phyloP scores from a whole-genome alignment of 2,888 invertebrate genomes.

The Antheraea yamamai region DNA sequence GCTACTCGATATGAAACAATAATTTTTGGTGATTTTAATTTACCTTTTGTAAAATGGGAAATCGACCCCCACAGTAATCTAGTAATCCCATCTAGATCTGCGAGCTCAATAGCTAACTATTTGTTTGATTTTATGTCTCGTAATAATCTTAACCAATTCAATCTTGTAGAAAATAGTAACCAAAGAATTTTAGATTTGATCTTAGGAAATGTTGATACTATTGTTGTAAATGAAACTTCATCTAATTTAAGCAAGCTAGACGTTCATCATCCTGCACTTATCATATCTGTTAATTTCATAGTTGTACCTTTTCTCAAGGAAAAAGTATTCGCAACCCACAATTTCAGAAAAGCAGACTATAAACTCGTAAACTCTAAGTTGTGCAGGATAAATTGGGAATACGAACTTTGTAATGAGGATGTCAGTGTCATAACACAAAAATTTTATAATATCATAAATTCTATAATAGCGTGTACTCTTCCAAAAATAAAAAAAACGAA shows the following conservation, averaged over 20 bases:
- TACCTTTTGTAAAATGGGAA: not conserved
- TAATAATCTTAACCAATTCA: conserved; percentile 5
- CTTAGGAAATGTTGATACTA: not conserved
- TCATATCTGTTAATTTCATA: too few relatives aligned
- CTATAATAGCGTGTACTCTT: not conserved
- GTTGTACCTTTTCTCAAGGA: too few relatives aligned
- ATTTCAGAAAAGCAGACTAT: too few relatives aligned
- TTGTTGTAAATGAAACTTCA: not conserved
- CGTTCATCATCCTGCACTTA: too few relatives aligned
- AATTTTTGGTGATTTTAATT: conserved; percentile 3
- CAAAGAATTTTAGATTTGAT: not conserved
- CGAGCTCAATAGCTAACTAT: not conserved
- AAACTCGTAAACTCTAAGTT: too few relatives aligned
- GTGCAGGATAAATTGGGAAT: too few relatives aligned
- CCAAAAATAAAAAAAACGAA: not conserved
- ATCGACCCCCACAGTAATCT: not conserved
- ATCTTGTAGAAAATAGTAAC: not conserved
- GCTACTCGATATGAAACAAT: not conserved
- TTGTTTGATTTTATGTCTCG: conserved; percentile 1
- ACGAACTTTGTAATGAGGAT: too few relatives aligned
- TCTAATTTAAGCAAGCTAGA: not conserved
- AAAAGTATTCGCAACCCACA: too few relatives aligned
- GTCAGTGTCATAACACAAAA: too few relatives aligned
- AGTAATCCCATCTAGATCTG: not conserved
- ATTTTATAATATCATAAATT: not conserved